A percentile compares a stretch with the other conserved stretches of the same genome.
phyloP scores from a whole-genome alignment of 2,888 invertebrate species.

The Actias luna region DNA sequence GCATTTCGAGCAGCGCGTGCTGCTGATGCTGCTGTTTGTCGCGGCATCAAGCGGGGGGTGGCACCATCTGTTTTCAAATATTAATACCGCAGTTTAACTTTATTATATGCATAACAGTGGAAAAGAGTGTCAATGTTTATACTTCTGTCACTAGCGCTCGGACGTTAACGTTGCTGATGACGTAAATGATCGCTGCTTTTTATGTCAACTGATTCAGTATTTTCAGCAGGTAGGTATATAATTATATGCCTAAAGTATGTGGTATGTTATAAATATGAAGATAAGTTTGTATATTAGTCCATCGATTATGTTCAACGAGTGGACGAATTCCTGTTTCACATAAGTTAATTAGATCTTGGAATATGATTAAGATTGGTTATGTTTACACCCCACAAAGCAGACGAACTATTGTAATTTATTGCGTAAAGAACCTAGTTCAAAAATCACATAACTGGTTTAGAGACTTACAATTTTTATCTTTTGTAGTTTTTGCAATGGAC shows the following conservation, averaged over 20 bases:
- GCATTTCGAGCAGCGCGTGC: slow-evolving; percentile 72
- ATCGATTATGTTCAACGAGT: no score
- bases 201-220: no score
- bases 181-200: no score
- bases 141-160: background rate
- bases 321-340: no score
- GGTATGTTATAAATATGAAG: no score
- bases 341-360: no score
- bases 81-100: background rate
- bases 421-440: background rate
- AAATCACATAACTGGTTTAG: background rate
- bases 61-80: slow-evolving; percentile 33
- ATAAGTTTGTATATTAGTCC: no score
- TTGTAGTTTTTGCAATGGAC: slow-evolving; percentile 54
- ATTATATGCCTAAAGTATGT: no score
- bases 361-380: no score
- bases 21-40: slow-evolving; percentile 67
- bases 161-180: no score
- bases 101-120: background rate
- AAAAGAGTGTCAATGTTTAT: background rate
- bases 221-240: no score
- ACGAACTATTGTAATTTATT: background rate
- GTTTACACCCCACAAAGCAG: background rate
- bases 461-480: slow-evolving; percentile 65
- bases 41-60: slow-evolving; percentile 56